A percentile compares a stretch with the other conserved stretches of the same genome.
Conservation (phyloP, 2,888 invertebrate genomes). For the Chromoteleia sp. region DNA sequence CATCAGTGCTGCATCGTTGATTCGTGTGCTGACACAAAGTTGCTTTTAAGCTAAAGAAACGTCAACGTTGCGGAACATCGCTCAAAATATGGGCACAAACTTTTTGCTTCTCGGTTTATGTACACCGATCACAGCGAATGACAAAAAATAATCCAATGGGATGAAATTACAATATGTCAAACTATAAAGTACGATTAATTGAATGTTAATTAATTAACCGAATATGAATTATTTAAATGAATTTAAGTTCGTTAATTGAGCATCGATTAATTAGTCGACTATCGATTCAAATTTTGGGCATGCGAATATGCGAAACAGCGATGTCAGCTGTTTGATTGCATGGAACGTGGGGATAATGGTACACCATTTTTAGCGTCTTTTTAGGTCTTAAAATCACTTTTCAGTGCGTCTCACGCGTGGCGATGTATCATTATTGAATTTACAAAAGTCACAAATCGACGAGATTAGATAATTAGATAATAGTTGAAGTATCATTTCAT, state of each 20-base stretch:
- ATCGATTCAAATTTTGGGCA: not conserved
- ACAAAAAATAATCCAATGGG: not conserved
- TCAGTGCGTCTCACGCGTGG: not conserved
- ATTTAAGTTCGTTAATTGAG: too few relatives aligned
- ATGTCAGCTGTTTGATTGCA: not conserved
- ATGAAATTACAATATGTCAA: too few relatives aligned
- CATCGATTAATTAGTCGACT: too few relatives aligned
- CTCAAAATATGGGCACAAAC: constrained; percentile 56
- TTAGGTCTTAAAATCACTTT: not conserved
- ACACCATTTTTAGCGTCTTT: too few relatives aligned
- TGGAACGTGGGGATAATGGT: not conserved
- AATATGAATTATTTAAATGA: too few relatives aligned
- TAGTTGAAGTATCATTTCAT: not conserved
- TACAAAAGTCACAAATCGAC: not conserved
- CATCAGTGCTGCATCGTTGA: constrained; percentile 64
- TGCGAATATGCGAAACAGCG: not conserved
- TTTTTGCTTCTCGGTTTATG: constrained; percentile 23
- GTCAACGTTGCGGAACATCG: constrained; percentile 64
- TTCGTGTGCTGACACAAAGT: constrained; percentile 67
- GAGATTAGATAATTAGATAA: constrained; percentile 8
- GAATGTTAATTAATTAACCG: too few relatives aligned
- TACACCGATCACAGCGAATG: not conserved
- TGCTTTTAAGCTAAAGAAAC: constrained; percentile 67
- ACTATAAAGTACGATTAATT: not conserved
- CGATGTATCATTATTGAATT: not conserved